A percentile compares a stretch with the other conserved stretches of the same genome.
Evolutionary conservation across 2,888 invertebrate genomes (phyloP).

Genomic region (Nomada lathburiana): DNA sequence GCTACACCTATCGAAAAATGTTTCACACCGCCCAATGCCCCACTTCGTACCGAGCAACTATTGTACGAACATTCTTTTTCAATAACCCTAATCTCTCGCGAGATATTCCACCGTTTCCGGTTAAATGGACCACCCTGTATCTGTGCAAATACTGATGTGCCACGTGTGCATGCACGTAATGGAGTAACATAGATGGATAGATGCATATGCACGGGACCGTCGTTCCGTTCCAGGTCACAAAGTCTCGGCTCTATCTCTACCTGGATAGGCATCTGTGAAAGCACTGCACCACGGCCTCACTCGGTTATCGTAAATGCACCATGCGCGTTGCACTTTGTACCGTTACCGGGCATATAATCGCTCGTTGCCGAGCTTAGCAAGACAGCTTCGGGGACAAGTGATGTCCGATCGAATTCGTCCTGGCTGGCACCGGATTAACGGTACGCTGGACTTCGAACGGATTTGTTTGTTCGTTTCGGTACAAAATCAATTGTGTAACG

Average conservation of each 20-base stretch:
- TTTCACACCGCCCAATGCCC: no score
- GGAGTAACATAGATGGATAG: not conserved
- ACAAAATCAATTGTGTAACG: no score
- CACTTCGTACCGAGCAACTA: no score
- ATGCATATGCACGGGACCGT: slow-evolving; percentile 43
- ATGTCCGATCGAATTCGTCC: slow-evolving; percentile 74
- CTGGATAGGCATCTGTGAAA: slow-evolving; percentile 69
- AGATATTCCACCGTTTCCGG: no score
- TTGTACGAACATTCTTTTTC: no score
- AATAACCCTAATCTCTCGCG: no score
- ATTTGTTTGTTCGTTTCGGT: not conserved
- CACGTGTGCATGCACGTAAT: not conserved
- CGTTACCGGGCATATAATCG: slow-evolving; percentile 75
- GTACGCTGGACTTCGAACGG: slow-evolving; percentile 37
- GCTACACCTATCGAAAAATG: no score
- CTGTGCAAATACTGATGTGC: no score
- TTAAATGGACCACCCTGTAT: no score
- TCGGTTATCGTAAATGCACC: slow-evolving; percentile 72
- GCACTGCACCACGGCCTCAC: slow-evolving; percentile 49
- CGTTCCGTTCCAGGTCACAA: slow-evolving; percentile 76
- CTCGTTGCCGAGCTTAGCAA: slow-evolving; percentile 49
- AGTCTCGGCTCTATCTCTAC: slow-evolving; percentile 66
- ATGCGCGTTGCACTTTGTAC: slow-evolving; percentile 73
- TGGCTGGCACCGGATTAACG: slow-evolving; percentile 58
- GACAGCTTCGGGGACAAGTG: slow-evolving; percentile 59